Evolutionary conservation across 1,140 invertebrate species (phyloP).

Genomic region (Lordiphosa collinella): DNA sequence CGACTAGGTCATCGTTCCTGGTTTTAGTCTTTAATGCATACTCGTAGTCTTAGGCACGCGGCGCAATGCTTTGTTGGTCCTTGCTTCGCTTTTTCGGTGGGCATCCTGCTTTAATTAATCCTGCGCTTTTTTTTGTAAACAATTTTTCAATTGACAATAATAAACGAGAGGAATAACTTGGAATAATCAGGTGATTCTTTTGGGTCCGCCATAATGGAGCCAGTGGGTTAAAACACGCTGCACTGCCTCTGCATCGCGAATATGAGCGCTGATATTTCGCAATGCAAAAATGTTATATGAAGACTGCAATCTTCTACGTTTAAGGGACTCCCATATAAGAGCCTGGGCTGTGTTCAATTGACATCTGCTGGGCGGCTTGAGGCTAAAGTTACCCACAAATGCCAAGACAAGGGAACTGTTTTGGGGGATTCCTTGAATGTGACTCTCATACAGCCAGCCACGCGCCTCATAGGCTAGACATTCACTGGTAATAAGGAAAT

Average conservation of each 20-base stretch:
- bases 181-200: conserved; percentile 21
- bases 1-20: conserved; percentile 80
- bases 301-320: conserved; percentile 34
- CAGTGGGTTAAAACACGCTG: conserved; percentile 26
- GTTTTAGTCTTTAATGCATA: conserved; percentile 18
- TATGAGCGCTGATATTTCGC: conserved; percentile 21
- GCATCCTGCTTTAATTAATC: conserved; percentile 65
- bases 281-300: conserved; percentile 40
- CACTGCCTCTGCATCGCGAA: conserved; percentile 32
- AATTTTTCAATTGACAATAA: conserved; percentile 56
- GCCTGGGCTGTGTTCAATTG: conserved; percentile 47
- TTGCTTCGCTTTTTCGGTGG: conserved; percentile 51
- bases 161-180: conserved; percentile 55
- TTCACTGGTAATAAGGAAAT: conserved; percentile 67
- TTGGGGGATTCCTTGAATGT: conserved; percentile 25
- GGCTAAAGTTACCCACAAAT: conserved; percentile 58
- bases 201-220: conserved; percentile 33
- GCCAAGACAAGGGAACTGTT: conserved; percentile 51
- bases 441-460: conserved; percentile 61
- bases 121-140: conserved; percentile 63
- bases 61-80: conserved; percentile 52
- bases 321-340: conserved; percentile 57
- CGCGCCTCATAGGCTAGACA: conserved; percentile 61
- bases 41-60: conserved; percentile 50
- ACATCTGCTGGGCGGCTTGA: conserved; percentile 22